Percentiles rank a stretch among this genome's conserved stretches.
Conservation (phyloP, 2,888 invertebrate species). For the Agriotes lineatus region DNA sequence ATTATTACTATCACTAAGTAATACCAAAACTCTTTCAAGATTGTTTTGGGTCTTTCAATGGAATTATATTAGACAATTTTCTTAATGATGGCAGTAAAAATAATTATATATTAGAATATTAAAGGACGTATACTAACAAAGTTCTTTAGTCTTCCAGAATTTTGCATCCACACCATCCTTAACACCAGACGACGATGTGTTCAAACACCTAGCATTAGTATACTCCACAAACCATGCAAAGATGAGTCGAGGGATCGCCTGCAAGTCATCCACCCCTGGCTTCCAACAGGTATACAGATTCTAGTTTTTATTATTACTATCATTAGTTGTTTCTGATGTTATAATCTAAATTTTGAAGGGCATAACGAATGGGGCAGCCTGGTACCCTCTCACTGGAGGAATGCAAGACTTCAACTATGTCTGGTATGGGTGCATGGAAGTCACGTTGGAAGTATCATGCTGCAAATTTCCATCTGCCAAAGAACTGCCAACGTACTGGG, state of each 20-base stretch:
- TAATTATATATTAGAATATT: too few species aligned
- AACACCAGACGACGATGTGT: conserved; percentile 93
- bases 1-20: too few species aligned
- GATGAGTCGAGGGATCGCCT: conserved; percentile 88
- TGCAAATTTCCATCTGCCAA: conserved; percentile 91
- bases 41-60: too few species aligned
- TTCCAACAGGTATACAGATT: conserved; percentile 71
- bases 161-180: conserved; percentile 84
- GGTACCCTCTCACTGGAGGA: conserved; percentile 92
- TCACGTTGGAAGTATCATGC: conserved; percentile 94
- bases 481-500: conserved; percentile 87
- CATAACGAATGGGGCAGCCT: conserved; percentile 94
- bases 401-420: conserved; percentile 97
- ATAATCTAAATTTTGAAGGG: conserved; percentile 70
- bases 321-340: not conserved
- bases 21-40: too few species aligned
- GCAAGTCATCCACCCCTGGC: conserved; percentile 80
- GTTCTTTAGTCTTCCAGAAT: conserved; percentile 88
- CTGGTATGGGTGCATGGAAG: conserved; percentile 93
- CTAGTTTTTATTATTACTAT: too few species aligned
- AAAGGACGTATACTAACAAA: too few species aligned
- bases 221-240: conserved; percentile 91
- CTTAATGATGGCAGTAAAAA: too few species aligned
- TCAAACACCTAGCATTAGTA: conserved; percentile 84
- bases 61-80: too few species aligned